Evolutionary conservation across 1,140 invertebrate species (phyloP), one percentile per base, ranked within the genome.

Genomic region (silkworm (Bombyx mori)): DNA sequence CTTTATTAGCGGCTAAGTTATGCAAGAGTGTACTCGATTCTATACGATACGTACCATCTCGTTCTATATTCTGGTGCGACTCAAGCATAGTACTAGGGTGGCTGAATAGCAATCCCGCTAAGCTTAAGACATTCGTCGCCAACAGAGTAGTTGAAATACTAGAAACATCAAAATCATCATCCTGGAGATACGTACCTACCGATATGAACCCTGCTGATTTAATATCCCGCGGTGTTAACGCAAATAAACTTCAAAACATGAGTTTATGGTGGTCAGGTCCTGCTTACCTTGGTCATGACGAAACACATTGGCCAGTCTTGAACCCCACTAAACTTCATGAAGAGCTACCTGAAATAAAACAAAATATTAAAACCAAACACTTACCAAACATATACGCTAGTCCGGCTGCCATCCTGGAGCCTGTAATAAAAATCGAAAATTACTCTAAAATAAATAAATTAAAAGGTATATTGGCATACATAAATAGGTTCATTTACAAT

Each of bases 31-130:
- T 53, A 12, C 7, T 58, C 42, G 43, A 45, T 3, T 61, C 56
- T 8, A 6, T 55, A 12, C 7, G 43, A n/a, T 51, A 58, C 35
- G 43, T 22, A 10, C 58, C 61, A 9, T 8, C 22, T 43, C 47
- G 47, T 2, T 42, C 49, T 8, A 50, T 44, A 18, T 58, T 57
- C 8, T 82, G 52, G 72, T 69, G 75, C 4, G 86, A 89, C 62
- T 88, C 83, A 4, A 72, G 61, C 7, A 71, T 86, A 7, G 75
- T 76, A 1, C 56, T 87, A 8, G 43, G 63, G 7, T 89, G 85
- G 84, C 61, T 88, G 6, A 53, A 59, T 10, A 62, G 48, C 18
- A 26, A 65, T n/a, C 63, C 75, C 3, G 51, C 58, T n/a, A 54
- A 56, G 42, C 70, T 73, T 58, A 79, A 84, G 63, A 68, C 69